Percentiles rank a stretch among this genome's conserved stretches.
Evolutionary conservation across 2,888 invertebrate genomes (phyloP).

Genomic region (Mythimna lalbum): DNA sequence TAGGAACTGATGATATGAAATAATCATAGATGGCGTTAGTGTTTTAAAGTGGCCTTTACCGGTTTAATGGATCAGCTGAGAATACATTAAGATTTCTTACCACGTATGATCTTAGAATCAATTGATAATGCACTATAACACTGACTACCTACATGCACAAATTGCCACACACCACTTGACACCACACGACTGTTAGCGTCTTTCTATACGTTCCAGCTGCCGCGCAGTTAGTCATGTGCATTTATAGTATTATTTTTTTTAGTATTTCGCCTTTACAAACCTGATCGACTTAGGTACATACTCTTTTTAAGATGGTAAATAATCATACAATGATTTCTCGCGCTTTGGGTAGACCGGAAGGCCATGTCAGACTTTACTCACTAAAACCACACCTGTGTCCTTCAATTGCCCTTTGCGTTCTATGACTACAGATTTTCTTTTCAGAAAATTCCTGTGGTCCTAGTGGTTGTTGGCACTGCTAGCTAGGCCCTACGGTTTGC

Average conservation of each 20-base stretch:
- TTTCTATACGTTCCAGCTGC: neutral
- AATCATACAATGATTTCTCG: no score
- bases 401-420: no score
- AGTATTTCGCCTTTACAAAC: neutral
- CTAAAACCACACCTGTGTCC: no score
- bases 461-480: no score
- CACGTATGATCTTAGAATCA: no score
- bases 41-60: neutral
- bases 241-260: no score
- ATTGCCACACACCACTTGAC: neutral
- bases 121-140: neutral
- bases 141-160: neutral
- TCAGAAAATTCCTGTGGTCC: no score
- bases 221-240: neutral
- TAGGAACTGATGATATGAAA: slow-evolving; percentile 25
- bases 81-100: neutral
- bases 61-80: neutral
- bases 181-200: neutral
- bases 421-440: no score
- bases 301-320: no score
- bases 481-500: no score
- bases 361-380: no score
- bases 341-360: no score
- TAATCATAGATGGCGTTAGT: slow-evolving; percentile 52
- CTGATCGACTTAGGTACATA: neutral